Percentiles rank a stretch among this genome's conserved stretches.
These are phyloP conservation scores for Macrotus californicus DNA, from an alignment of 2,113 vertebrate species.

Conservation along the genomic window DNA sequence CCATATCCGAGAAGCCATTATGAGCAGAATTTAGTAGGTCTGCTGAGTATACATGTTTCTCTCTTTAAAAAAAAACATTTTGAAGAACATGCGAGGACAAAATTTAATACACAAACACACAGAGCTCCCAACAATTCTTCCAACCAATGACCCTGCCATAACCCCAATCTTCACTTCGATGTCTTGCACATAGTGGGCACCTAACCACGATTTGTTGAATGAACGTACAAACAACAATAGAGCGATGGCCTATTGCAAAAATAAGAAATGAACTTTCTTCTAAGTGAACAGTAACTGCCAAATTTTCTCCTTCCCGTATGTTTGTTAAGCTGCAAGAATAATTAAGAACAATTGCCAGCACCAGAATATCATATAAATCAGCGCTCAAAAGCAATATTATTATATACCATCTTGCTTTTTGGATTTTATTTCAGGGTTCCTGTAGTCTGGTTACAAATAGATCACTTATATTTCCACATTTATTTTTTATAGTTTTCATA, in stretches of 20 bases:
- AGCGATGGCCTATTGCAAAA: constrained; percentile 62
- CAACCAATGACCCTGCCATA: background rate
- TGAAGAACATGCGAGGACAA: background rate
- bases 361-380: constrained; percentile 67
- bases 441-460: constrained; percentile 72
- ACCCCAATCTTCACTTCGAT: background rate
- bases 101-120: background rate
- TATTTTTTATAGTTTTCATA: constrained; percentile 77
- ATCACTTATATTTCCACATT: constrained; percentile 78
- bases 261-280: constrained; percentile 64
- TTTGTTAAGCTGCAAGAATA: constrained; percentile 56
- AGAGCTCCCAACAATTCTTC: background rate
- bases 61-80: background rate
- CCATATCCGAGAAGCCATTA: background rate
- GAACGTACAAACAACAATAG: background rate
- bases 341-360: constrained; percentile 25
- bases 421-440: constrained; percentile 68
- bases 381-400: constrained; percentile 54
- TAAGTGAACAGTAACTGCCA: constrained; percentile 69
- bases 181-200: background rate
- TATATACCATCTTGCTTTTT: constrained; percentile 70
- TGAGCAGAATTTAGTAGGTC: background rate
- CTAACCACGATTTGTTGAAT: background rate
- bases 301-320: background rate
- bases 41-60: background rate